phyloP scores from a whole-genome alignment of 2,113 vertebrate species.

The Seriola quinqueradiata region DNA sequence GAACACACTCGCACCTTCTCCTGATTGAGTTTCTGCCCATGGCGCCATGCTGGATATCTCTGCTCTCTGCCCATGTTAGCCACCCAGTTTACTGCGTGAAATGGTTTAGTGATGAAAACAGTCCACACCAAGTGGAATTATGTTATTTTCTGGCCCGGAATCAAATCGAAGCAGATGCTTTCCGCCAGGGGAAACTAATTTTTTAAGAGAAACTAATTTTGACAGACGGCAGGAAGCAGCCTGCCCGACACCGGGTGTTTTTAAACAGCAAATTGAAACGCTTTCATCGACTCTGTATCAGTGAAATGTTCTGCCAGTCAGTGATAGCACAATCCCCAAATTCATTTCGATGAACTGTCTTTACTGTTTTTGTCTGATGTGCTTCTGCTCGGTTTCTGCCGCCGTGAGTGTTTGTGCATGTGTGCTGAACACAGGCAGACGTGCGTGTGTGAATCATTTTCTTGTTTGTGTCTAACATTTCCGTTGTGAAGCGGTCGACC shows the following conservation, averaged over 20 bases:
- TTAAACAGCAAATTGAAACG: not conserved
- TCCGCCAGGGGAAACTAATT: not conserved
- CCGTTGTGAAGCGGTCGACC: not conserved
- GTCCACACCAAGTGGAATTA: constrained; percentile 12
- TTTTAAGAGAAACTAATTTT: constrained; percentile 34
- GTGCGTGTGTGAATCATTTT: not conserved
- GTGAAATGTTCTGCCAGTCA: constrained; percentile 2
- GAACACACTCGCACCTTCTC: not conserved
- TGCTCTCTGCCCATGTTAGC: not conserved
- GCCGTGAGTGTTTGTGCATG: not conserved
- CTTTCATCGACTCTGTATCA: constrained; percentile 4
- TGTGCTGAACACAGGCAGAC: not conserved
- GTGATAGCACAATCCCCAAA: not conserved
- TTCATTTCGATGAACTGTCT: not conserved
- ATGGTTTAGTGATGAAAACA: constrained; percentile 26
- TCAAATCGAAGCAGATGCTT: constrained; percentile 14
- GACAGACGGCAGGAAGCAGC: constrained; percentile 26
- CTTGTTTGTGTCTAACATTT: constrained; percentile 4
- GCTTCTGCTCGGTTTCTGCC: not conserved
- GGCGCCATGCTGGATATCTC: not conserved
- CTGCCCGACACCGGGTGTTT: constrained; percentile 8
- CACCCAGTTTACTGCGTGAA: not conserved
- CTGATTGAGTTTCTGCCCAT: not conserved
- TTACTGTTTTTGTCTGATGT: not conserved
- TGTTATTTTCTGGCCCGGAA: constrained; percentile 7